Evolutionary conservation across 2,888 invertebrate species (phyloP).

Genomic region (Lasioglossum leucozonium): DNA sequence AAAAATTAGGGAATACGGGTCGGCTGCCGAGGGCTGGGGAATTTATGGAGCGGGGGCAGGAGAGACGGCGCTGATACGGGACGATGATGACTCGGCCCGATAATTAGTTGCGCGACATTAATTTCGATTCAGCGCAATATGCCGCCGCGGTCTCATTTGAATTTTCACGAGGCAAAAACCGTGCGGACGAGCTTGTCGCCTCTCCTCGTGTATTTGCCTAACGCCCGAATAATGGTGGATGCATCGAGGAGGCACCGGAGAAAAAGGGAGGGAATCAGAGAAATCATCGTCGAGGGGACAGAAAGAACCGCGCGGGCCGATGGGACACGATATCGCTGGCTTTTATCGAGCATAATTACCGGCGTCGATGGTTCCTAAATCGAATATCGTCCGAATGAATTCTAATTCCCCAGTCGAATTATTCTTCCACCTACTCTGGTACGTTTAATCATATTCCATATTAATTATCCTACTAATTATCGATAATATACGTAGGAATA

Average conservation of each 20-base stretch:
- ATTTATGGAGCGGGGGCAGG: constrained; percentile 26
- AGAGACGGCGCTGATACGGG: constrained; percentile 35
- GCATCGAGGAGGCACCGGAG: constrained; percentile 68
- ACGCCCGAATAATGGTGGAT: constrained; percentile 81
- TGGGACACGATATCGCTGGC: constrained; percentile 14
- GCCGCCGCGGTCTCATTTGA: constrained; percentile 82
- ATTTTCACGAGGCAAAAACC: constrained; percentile 80
- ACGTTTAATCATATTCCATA: neutral
- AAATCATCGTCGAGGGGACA: constrained; percentile 37
- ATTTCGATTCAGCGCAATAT: constrained; percentile 84
- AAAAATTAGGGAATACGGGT: constrained; percentile 28
- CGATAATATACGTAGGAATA: too few species aligned
- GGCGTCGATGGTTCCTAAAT: neutral
- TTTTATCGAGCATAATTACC: constrained; percentile 16
- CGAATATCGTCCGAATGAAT: neutral
- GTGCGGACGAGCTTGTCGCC: constrained; percentile 76
- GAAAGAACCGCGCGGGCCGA: constrained; percentile 38
- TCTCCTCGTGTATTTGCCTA: constrained; percentile 81
- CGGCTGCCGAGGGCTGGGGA: neutral
- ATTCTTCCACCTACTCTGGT: neutral
- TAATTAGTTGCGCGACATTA: constrained; percentile 83
- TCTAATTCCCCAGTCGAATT: neutral
- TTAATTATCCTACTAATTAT: too few species aligned
- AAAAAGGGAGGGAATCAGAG: constrained; percentile 61
- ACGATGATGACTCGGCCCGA: constrained; percentile 71